Evolutionary conservation across 2,888 invertebrate genomes (phyloP).

Genomic region (Drosophila mercatorum): DNA sequence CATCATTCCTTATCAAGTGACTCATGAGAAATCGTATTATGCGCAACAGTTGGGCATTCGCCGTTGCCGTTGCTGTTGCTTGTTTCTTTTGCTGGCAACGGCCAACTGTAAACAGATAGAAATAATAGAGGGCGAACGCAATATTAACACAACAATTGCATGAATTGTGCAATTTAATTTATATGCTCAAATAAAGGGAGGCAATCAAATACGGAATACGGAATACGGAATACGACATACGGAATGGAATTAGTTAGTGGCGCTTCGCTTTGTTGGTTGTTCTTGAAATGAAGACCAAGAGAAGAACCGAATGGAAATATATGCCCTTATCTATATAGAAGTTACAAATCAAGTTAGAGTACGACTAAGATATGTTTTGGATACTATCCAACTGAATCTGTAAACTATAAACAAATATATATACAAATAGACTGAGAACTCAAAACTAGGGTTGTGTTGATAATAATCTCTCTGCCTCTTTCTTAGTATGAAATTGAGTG

Average conservation of each 20-base stretch:
- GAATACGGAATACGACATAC: too few species aligned
- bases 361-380: neutral
- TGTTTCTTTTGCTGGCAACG: conserved; percentile 6
- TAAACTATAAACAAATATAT: too few species aligned
- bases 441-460: neutral
- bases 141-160: conserved; percentile 31
- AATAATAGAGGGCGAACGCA: conserved; percentile 14
- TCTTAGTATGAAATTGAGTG: neutral
- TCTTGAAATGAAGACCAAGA: neutral
- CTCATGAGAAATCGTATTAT: conserved; percentile 49
- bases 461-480: neutral
- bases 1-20: conserved; percentile 70
- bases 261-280: neutral
- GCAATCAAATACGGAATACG: neutral
- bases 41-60: conserved; percentile 21
- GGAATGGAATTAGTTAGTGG: conserved; percentile 8
- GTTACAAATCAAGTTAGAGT: neutral
- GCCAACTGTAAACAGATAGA: conserved; percentile 39
- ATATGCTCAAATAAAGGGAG: conserved; percentile 15
- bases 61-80: conserved; percentile 11
- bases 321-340: neutral
- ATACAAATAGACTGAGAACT: too few species aligned
- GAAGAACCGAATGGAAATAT: neutral
- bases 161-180: conserved; percentile 64
- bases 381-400: neutral